phyloP scores from a whole-genome alignment of 2,888 invertebrate genomes.

The Hipparchia semele region DNA sequence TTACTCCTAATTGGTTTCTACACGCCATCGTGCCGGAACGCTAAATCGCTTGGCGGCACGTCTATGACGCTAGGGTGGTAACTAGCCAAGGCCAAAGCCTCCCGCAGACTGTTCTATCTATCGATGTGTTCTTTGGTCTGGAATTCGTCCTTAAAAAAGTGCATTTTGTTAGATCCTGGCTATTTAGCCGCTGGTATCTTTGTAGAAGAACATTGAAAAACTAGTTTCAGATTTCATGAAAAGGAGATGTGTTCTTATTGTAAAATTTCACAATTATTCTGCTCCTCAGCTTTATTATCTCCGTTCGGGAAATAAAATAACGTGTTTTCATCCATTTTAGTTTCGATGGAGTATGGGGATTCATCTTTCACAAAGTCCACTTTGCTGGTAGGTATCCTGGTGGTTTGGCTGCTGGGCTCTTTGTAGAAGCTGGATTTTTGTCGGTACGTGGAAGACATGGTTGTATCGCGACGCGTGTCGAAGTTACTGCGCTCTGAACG shows the following conservation, averaged over 20 bases:
- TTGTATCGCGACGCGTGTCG: slow-evolving; percentile 81
- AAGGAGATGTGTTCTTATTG: neutral
- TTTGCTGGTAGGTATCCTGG: slow-evolving; percentile 60
- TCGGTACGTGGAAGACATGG: slow-evolving; percentile 48
- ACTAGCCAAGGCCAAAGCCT: too few relatives aligned
- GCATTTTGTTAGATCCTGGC: neutral
- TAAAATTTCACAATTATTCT: slow-evolving; percentile 11
- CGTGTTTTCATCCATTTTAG: slow-evolving; percentile 42
- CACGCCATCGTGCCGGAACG: too few relatives aligned
- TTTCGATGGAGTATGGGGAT: slow-evolving; percentile 58
- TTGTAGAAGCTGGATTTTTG: slow-evolving; percentile 51
- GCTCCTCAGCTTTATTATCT: slow-evolving; percentile 23
- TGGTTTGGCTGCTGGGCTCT: slow-evolving; percentile 44
- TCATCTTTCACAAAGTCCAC: slow-evolving; percentile 65
- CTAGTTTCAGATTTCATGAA: too few relatives aligned
- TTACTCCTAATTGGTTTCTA: too few relatives aligned
- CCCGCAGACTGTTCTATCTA: too few relatives aligned
- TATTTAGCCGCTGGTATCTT: too few relatives aligned
- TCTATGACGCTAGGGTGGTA: too few relatives aligned
- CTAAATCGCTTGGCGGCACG: too few relatives aligned
- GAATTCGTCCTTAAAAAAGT: neutral
- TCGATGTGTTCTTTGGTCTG: slow-evolving; percentile 35
- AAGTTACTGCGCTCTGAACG: slow-evolving; percentile 71
- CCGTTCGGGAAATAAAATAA: slow-evolving; percentile 40
- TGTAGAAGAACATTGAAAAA: too few relatives aligned